These are phyloP conservation scores for Goniozus legneri DNA, from an alignment of 1,140 invertebrate genomes.

Conservation along the genomic window DNA sequence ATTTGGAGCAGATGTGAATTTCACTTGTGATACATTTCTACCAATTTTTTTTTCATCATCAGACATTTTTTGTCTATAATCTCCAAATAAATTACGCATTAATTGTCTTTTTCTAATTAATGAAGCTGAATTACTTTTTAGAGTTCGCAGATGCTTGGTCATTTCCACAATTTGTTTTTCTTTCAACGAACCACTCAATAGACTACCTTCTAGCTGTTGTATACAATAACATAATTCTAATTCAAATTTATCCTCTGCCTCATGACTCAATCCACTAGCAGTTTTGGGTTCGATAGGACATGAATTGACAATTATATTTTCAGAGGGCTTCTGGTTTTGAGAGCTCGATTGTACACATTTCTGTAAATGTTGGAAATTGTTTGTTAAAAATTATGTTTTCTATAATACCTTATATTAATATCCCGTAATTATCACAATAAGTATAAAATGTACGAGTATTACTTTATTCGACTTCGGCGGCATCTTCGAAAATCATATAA, in stretches of 20 bases:
- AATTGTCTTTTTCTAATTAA: constrained; percentile 68
- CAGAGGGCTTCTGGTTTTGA: no score
- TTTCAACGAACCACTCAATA: constrained; percentile 60
- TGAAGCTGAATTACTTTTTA: constrained; percentile 65
- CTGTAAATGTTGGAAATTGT: no score
- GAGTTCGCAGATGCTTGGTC: constrained; percentile 60
- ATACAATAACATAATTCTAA: constrained; percentile 74
- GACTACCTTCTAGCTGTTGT: constrained; percentile 62
- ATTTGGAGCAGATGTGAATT: constrained; percentile 43
- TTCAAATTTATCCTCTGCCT: constrained; percentile 66
- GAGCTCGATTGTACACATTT: no score
- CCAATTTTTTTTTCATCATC: constrained; percentile 65
- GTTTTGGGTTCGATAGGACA: no score
- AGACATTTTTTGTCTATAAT: constrained; percentile 73
- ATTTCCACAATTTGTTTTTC: constrained; percentile 63
- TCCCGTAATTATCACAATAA: no score
- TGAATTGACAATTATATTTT: no score
- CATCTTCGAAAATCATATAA: no score
- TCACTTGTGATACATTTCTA: constrained; percentile 46
- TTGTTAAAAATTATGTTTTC: no score
- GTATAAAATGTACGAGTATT: no score
- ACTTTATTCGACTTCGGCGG: no score
- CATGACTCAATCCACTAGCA: constrained; percentile 37
- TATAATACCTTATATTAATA: no score
- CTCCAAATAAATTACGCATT: constrained; percentile 70